These are phyloP conservation scores for Syngnathoides biaculeatus DNA, from an alignment of 2,113 vertebrate species.

Conservation along the genomic window DNA sequence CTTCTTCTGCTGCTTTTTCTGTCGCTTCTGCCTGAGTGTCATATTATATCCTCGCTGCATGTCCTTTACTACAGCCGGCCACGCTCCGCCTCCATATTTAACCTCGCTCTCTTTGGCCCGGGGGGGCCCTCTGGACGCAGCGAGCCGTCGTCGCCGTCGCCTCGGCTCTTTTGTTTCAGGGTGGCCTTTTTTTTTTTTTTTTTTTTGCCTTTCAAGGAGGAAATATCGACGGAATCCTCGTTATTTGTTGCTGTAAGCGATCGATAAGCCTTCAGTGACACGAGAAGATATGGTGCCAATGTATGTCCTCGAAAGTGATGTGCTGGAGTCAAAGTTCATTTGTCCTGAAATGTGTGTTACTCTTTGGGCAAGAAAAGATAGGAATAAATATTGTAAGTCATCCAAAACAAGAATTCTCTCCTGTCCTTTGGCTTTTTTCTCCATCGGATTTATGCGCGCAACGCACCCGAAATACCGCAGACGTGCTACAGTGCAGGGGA, in stretches of 20 bases:
- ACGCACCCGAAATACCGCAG: no score
- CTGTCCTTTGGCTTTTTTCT: no score
- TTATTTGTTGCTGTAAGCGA: neutral
- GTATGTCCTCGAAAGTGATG: constrained; percentile 1
- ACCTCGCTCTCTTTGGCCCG: constrained; percentile 1
- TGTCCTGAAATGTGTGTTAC: constrained; percentile 2
- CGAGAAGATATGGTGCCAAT: neutral
- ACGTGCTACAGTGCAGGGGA: no score
- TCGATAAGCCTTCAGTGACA: neutral
- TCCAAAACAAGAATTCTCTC: neutral
- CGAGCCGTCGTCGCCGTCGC: neutral
- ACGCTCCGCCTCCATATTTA: constrained; percentile 1
- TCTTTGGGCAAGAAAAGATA: neutral
- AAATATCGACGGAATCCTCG: neutral
- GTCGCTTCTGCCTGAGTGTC: constrained; percentile 2
- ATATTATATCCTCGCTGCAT: constrained; percentile 5
- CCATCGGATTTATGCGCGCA: no score
- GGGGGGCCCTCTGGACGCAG: neutral
- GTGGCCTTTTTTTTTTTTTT: neutral
- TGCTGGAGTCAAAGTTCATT: neutral
- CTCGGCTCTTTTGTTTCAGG: neutral
- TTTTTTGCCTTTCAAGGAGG: neutral
- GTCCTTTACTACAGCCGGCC: neutral
- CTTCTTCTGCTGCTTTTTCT: neutral
- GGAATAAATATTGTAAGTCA: constrained; percentile 11